Percentiles rank a stretch among this genome's conserved stretches.
phyloP scores from a whole-genome alignment of 2,113 vertebrate genomes.

The Petaurus breviceps region DNA sequence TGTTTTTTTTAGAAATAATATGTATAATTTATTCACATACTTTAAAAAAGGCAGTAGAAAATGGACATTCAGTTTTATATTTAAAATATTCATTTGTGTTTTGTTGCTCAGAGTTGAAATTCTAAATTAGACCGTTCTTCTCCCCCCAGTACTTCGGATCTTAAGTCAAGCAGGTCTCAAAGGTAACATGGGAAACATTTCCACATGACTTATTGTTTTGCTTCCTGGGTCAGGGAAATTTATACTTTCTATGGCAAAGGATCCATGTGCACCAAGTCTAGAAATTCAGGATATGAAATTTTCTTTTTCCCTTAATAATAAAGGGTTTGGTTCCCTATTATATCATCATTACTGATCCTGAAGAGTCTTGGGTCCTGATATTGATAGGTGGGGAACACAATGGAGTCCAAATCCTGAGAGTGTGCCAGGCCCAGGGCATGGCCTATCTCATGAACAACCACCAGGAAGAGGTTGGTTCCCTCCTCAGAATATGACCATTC shows the following conservation, averaged over 20 bases:
- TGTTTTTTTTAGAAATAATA: no score
- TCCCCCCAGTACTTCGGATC: not conserved
- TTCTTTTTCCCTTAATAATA: constrained; percentile 1
- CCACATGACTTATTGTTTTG: not conserved
- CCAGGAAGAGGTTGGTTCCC: constrained; percentile 51
- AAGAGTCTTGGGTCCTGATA: constrained; percentile 10
- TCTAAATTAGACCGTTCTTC: no score
- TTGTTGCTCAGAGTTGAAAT: no score
- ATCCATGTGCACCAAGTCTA: not conserved
- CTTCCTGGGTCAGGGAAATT: not conserved
- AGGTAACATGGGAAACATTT: not conserved
- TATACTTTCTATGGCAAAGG: not conserved
- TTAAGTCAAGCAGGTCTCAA: not conserved
- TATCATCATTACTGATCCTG: constrained; percentile 12
- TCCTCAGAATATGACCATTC: constrained; percentile 2
- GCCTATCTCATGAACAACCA: constrained; percentile 61
- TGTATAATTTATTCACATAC: not conserved
- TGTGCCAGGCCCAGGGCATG: constrained; percentile 43
- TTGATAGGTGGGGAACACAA: constrained; percentile 13
- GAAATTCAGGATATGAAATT: no score
- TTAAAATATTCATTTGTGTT: not conserved
- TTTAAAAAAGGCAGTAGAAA: not conserved
- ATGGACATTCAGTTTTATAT: not conserved
- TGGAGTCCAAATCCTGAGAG: not conserved
- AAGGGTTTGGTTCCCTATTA: constrained; percentile 1